phyloP scores from a whole-genome alignment of 2,113 vertebrate species.

The Chelonoidis abingdonii region DNA sequence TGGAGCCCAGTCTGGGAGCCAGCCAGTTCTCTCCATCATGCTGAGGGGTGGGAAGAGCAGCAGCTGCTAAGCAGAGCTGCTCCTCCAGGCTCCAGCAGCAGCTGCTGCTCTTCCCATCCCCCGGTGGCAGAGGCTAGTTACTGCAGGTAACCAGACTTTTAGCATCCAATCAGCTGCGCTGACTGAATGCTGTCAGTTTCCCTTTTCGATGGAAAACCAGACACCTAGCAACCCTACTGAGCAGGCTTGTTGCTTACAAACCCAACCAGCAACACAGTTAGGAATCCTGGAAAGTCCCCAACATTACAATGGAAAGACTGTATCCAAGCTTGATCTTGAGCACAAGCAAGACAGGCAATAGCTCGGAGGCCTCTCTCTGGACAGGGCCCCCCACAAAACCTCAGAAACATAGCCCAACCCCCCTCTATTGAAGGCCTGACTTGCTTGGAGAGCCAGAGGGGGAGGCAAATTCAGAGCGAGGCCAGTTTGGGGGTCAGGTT shows the following conservation, averaged over 20 bases:
- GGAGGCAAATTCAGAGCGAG: background rate
- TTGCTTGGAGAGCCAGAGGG: background rate
- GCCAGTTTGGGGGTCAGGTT: background rate
- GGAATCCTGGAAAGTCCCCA: background rate
- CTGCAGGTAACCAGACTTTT: no score
- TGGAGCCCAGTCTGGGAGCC: no score
- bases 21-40: no score
- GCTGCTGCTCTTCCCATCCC: no score
- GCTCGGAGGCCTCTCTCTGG: background rate
- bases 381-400: background rate
- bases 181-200: no score
- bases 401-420: background rate
- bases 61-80: no score
- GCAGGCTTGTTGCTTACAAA: background rate
- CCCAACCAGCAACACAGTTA: background rate
- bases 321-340: background rate
- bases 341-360: background rate
- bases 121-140: no score
- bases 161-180: no score
- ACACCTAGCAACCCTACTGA: background rate
- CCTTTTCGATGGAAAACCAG: no score
- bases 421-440: background rate
- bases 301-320: background rate
- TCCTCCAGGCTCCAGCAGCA: background rate
- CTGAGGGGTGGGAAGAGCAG: no score